These are phyloP conservation scores for Orchestes rusci DNA, from an alignment of 2,888 invertebrate species.

Conservation along the genomic window DNA sequence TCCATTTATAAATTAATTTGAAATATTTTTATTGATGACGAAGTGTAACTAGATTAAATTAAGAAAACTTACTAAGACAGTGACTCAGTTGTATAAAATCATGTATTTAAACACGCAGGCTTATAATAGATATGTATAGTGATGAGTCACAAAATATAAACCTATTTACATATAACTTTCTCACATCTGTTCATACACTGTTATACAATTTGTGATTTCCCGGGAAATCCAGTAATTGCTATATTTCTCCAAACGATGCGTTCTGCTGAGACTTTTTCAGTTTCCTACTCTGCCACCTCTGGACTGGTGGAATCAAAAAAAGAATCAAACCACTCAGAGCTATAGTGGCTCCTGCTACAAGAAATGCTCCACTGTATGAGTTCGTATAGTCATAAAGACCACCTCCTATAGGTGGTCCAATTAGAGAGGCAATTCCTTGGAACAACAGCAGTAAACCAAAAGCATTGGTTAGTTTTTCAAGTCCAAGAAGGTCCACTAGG, in stretches of 20 bases:
- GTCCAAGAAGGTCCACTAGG: constrained; percentile 86
- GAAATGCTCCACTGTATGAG: constrained; percentile 83
- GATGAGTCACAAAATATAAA: no score
- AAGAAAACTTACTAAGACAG: no score
- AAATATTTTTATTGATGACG: no score
- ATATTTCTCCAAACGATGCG: constrained; percentile 29
- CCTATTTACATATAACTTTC: neutral
- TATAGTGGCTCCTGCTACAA: constrained; percentile 79
- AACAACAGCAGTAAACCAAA: constrained; percentile 88
- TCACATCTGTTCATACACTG: constrained; percentile 8
- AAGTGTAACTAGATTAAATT: no score
- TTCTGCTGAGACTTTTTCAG: constrained; percentile 6
- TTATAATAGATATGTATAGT: no score
- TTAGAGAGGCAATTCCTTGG: constrained; percentile 88
- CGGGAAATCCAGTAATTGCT: constrained; percentile 29
- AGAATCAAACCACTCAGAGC: constrained; percentile 82
- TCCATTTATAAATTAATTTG: no score
- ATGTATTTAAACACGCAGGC: no score
- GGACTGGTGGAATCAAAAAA: constrained; percentile 71
- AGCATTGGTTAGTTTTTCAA: constrained; percentile 87
- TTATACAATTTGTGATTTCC: constrained; percentile 3
- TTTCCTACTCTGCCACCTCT: constrained; percentile 44
- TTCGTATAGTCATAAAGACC: constrained; percentile 69
- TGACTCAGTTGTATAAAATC: no score
- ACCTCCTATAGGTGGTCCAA: constrained; percentile 94